Evolutionary conservation across 1,140 invertebrate species (phyloP).

Genomic region (Babylonia areolata): DNA sequence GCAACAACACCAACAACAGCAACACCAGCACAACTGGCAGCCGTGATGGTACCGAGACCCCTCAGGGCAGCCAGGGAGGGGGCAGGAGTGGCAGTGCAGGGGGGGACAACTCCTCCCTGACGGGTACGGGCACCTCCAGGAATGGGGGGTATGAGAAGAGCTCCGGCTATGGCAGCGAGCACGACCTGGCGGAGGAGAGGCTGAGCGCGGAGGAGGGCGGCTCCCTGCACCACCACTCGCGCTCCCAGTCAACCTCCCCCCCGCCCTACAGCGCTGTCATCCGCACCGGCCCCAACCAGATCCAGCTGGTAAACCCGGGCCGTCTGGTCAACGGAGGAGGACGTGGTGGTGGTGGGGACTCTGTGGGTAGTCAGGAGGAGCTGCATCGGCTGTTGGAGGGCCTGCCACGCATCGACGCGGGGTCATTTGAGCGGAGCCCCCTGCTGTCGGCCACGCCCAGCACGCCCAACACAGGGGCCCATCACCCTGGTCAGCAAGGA

Average conservation of each 20-base stretch:
- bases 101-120: constrained; percentile 52
- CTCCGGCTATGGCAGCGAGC: constrained; percentile 72
- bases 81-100: too few relatives aligned
- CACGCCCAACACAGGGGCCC: constrained; percentile 48
- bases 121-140: constrained; percentile 63
- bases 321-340: constrained; percentile 43
- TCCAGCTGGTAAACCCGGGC: constrained; percentile 68
- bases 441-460: constrained; percentile 46
- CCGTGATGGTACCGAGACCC: constrained; percentile 63
- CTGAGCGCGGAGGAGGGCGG: constrained; percentile 67
- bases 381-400: constrained; percentile 67
- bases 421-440: constrained; percentile 64
- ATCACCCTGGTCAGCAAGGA: constrained; percentile 46
- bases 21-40: constrained; percentile 28
- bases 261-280: constrained; percentile 71
- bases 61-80: constrained; percentile 62
- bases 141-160: constrained; percentile 67
- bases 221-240: constrained; percentile 57
- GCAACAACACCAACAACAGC: too few relatives aligned
- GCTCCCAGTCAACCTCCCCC: constrained; percentile 64
- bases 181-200: constrained; percentile 62
- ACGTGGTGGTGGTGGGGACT: constrained; percentile 40
- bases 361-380: constrained; percentile 58
- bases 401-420: constrained; percentile 66
- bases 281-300: constrained; percentile 70